Evolutionary conservation across 2,888 invertebrate genomes (phyloP), one percentile per base, ranked within the genome.

Genomic region (Erebia epiphron): DNA sequence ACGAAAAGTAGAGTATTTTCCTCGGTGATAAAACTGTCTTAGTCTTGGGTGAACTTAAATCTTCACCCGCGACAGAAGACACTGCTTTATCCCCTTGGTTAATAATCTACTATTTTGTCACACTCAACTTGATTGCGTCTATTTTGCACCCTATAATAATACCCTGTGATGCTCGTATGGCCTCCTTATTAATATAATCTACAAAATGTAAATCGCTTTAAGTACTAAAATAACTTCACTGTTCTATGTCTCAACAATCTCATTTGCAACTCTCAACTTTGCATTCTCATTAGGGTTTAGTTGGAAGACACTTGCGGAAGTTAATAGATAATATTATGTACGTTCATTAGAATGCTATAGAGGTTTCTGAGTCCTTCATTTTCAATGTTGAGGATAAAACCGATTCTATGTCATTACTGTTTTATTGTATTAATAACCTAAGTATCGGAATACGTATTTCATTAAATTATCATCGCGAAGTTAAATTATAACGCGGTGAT

Each of bases 301-400:
- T 70, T 74, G 69, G 73, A 74, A 63, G 69, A 72, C 21, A 52
- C 62, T 74, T 68, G 68, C 73, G 72, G 73, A 74, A 72, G 66
- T 60, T 11, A 54, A 54, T 54, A 18, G 16, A 21, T 49, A 46
- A 35, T 35, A 35, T 1, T 8, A 50, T n/a, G 4, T 43, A 14
- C 18, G 58, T 68, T 72, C 72, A 74, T 74, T 72, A 74, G 63
- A 66, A 74, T 74, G 69, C 73, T 57, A 52, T 50, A 21, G 57
- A 41, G 43, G 70, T 41, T 68, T 46, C 26, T 49, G 64, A 66
- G 69, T 64, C 71, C 72, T 67, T 73, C 56, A 60, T 35, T 52
- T 62, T 65, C 73, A 70, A 70, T 70, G 70, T 57, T 65, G 68
- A 61, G 65, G 18, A 21, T 56, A 13, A 16, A 11, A 18, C 8